Evolutionary conservation across 2,113 vertebrate species (phyloP).

Genomic region (Microcebus lehilahytsara): DNA sequence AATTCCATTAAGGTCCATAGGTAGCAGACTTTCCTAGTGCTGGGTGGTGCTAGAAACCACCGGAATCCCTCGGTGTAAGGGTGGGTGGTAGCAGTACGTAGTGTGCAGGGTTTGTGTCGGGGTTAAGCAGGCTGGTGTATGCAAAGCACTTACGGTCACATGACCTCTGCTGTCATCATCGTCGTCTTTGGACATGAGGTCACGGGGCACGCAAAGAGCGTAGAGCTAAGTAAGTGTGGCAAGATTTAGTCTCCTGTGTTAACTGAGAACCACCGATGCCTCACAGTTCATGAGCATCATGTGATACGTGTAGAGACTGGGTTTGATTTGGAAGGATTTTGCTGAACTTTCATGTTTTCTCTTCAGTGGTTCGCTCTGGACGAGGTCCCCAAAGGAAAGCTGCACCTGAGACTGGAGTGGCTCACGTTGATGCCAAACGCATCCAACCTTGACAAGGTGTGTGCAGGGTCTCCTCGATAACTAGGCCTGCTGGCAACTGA

Average conservation of each 20-base stretch:
- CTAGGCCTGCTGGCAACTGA: fast-evolving
- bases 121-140: fast-evolving
- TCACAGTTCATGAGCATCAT: background rate
- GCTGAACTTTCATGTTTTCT: background rate
- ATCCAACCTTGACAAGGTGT: slow-evolving; percentile 92
- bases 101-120: background rate
- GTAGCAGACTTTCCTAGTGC: background rate
- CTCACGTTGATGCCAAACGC: slow-evolving; percentile 89
- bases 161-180: background rate
- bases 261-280: background rate
- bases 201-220: too few species aligned
- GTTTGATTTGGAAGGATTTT: background rate
- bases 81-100: too few species aligned
- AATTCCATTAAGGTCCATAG: background rate
- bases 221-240: fast-evolving
- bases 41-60: background rate
- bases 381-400: slow-evolving; percentile 90
- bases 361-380: slow-evolving; percentile 94
- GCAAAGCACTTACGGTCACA: background rate
- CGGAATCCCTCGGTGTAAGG: background rate
- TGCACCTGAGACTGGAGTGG: slow-evolving; percentile 96
- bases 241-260: background rate
- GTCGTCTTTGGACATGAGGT: background rate
- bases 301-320: background rate
- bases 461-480: background rate